Percentiles rank a stretch among this genome's conserved stretches.
Conservation (phyloP, 2,888 invertebrate genomes). For the Epinotia bilunana region DNA sequence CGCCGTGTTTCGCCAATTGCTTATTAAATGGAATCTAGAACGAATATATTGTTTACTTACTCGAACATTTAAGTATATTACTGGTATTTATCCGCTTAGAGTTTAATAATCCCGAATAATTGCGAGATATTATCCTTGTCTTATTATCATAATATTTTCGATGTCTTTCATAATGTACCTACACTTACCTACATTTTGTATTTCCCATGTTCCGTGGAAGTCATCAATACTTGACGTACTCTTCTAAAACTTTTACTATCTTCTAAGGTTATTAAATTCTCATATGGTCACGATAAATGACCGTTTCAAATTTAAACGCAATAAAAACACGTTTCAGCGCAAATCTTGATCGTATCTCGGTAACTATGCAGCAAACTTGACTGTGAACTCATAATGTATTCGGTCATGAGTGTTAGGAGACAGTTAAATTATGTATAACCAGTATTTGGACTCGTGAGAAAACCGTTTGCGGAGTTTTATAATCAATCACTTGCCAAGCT, state of each 20-base stretch:
- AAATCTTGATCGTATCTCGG: slow-evolving; percentile 26
- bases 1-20: slow-evolving; percentile 1
- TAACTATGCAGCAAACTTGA: slow-evolving; percentile 27
- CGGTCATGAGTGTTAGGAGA: slow-evolving; percentile 5
- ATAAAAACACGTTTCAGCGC: background rate
- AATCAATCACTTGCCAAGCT: background rate
- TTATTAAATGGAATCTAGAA: too few relatives aligned
- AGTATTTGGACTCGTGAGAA: background rate
- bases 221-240: too few relatives aligned
- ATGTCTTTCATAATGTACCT: too few relatives aligned
- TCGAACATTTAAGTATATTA: too few relatives aligned
- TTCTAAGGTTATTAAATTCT: background rate
- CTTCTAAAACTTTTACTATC: background rate
- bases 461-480: too few relatives aligned
- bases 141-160: too few relatives aligned
- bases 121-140: too few relatives aligned
- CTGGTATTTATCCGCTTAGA: too few relatives aligned
- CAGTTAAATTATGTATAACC: slow-evolving; percentile 9
- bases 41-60: too few relatives aligned
- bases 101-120: too few relatives aligned
- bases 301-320: slow-evolving; percentile 1
- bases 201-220: too few relatives aligned
- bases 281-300: background rate
- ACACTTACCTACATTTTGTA: too few relatives aligned
- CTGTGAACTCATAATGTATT: slow-evolving; percentile 36